Evolutionary conservation across 2,113 vertebrate species (phyloP).

Genomic region (Spermophilus dauricus): DNA sequence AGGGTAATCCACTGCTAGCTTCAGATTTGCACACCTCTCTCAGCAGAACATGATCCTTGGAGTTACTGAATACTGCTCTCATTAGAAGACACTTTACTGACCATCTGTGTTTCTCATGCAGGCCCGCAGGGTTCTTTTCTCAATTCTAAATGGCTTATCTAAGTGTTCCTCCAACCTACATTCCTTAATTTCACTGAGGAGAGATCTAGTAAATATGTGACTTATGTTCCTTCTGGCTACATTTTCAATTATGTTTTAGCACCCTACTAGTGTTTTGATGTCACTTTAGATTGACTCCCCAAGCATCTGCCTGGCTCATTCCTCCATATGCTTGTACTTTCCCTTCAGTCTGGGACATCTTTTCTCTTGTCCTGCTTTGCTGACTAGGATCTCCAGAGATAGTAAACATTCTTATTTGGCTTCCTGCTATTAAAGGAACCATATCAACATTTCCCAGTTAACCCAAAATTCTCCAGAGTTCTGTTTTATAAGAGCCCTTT

Average conservation of each 20-base stretch:
- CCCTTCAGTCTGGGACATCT: neutral
- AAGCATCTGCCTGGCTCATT: neutral
- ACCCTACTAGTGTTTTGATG: neutral
- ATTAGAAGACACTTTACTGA: neutral
- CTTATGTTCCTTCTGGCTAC: slow-evolving; percentile 7
- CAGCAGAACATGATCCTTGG: neutral
- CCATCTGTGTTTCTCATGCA: neutral
- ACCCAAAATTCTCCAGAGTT: neutral
- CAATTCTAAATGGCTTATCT: neutral
- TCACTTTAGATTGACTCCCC: neutral
- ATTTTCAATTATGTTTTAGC: neutral
- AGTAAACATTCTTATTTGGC: neutral
- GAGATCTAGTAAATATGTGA: slow-evolving; percentile 6
- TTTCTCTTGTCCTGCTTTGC: neutral
- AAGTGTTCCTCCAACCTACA: neutral
- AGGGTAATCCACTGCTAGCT: neutral
- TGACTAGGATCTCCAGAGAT: neutral
- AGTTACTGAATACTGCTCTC: neutral
- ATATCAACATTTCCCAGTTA: neutral
- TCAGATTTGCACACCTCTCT: neutral
- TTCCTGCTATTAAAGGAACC: slow-evolving; percentile 35
- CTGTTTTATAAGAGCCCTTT: slow-evolving; percentile 2
- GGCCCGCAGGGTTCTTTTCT: neutral
- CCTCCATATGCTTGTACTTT: neutral
- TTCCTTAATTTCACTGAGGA: neutral